phyloP scores from a whole-genome alignment of 2,113 vertebrate genomes.

The Megaceryle maxima region DNA sequence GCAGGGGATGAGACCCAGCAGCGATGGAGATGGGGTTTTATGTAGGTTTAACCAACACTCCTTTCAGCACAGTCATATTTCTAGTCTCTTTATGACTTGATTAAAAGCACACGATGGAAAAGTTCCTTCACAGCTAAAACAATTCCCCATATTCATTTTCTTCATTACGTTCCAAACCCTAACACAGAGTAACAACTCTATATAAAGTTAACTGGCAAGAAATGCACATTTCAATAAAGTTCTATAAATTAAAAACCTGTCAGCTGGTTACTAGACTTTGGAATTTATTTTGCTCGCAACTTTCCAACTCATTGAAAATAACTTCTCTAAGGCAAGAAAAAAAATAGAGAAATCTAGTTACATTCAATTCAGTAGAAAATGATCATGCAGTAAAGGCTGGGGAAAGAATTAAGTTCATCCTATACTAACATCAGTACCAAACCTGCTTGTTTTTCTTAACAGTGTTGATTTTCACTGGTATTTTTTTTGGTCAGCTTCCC shows the following conservation, averaged over 20 bases:
- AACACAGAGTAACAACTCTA: background rate
- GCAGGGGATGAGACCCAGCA: background rate
- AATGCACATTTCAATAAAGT: background rate
- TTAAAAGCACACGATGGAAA: background rate
- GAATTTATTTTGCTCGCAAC: background rate
- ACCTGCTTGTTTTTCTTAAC: background rate
- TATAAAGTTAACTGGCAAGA: background rate
- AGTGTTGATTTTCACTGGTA: background rate
- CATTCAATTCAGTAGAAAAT: background rate
- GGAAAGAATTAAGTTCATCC: background rate
- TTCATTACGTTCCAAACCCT: background rate
- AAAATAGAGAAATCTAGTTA: background rate
- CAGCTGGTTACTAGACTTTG: background rate
- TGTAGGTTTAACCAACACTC: background rate
- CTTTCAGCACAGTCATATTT: conserved; percentile 6
- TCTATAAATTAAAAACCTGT: background rate
- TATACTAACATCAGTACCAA: background rate
- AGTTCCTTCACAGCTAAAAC: background rate
- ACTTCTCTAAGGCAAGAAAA: background rate
- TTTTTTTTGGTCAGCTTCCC: background rate
- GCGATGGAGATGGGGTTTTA: background rate
- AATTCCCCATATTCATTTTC: background rate
- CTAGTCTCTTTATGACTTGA: conserved; percentile 11
- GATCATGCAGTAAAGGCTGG: background rate
- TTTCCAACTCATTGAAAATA: background rate